Percentiles rank a stretch among this genome's conserved stretches.
Conservation (phyloP, 2,888 invertebrate genomes). For the Tenodera sinensis region DNA sequence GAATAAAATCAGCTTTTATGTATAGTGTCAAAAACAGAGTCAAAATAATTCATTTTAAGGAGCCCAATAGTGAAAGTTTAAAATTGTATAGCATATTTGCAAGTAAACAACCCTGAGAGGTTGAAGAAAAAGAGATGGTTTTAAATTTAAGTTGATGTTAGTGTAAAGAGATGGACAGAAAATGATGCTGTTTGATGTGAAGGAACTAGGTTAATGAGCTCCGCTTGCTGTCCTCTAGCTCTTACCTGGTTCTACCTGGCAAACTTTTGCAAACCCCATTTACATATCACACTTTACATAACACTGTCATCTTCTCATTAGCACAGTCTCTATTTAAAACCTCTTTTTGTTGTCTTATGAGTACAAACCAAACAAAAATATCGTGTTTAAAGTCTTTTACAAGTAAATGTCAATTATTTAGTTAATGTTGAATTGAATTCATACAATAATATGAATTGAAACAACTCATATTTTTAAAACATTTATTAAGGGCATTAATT, state of each 20-base stretch:
- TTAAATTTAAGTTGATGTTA: not conserved
- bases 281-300: not conserved
- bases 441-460: too few relatives aligned
- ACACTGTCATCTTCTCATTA: conserved; percentile 4
- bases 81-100: not conserved
- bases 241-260: conserved; percentile 3
- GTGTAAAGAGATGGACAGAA: not conserved
- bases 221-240: not conserved
- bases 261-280: conserved; percentile 4
- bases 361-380: too few relatives aligned
- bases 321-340: not conserved
- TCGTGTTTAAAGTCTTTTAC: too few relatives aligned
- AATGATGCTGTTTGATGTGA: not conserved
- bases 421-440: too few relatives aligned
- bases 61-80: not conserved
- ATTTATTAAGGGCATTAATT: too few relatives aligned
- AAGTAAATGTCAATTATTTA: too few relatives aligned
- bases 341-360: not conserved
- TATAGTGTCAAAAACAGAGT: not conserved
- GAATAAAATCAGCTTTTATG: not conserved
- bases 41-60: not conserved
- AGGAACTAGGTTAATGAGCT: conserved; percentile 11
- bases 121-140: not conserved
- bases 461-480: too few relatives aligned
- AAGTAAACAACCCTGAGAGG: too few relatives aligned